Evolutionary conservation across 1,140 invertebrate genomes (phyloP).

Genomic region (Penaeus chinensis): DNA sequence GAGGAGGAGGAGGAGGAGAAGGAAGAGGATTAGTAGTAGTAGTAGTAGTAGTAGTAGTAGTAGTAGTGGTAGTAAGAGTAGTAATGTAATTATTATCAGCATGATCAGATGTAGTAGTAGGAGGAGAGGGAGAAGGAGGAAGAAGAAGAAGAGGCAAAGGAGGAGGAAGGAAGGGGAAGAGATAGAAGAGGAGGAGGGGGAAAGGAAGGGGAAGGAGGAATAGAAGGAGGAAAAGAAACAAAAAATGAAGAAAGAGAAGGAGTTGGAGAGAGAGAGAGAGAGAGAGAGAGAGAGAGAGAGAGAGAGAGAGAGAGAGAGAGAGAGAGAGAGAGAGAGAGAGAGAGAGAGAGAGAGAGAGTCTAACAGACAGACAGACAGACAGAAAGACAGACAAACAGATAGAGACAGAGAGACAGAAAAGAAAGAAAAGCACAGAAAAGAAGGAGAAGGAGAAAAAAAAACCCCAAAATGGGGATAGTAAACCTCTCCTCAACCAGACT

Average conservation of each 20-base stretch:
- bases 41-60: too few relatives aligned
- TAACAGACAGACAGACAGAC: too few relatives aligned
- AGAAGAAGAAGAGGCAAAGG: too few relatives aligned
- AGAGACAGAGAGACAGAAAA: not conserved
- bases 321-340: not conserved
- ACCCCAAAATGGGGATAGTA: not conserved
- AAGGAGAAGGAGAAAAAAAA: not conserved
- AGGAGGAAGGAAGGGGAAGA: too few relatives aligned
- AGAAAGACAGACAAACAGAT: not conserved
- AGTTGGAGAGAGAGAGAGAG: not conserved
- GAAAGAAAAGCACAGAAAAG: not conserved
- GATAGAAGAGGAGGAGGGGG: too few relatives aligned
- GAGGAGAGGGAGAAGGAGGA: not conserved
- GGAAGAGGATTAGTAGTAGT: too few relatives aligned
- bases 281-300: conserved; percentile 20
- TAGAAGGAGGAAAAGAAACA: too few relatives aligned
- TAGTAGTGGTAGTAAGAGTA: too few relatives aligned
- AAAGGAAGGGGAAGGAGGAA: not conserved
- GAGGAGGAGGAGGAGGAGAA: too few relatives aligned
- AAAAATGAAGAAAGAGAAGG: too few relatives aligned
- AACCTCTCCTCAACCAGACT: not conserved
- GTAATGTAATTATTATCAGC: too few relatives aligned
- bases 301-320: not conserved
- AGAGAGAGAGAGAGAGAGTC: not conserved
- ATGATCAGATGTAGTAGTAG: not conserved